phyloP scores from a whole-genome alignment of 1,140 invertebrate species.

The Latrodectus geometricus region DNA sequence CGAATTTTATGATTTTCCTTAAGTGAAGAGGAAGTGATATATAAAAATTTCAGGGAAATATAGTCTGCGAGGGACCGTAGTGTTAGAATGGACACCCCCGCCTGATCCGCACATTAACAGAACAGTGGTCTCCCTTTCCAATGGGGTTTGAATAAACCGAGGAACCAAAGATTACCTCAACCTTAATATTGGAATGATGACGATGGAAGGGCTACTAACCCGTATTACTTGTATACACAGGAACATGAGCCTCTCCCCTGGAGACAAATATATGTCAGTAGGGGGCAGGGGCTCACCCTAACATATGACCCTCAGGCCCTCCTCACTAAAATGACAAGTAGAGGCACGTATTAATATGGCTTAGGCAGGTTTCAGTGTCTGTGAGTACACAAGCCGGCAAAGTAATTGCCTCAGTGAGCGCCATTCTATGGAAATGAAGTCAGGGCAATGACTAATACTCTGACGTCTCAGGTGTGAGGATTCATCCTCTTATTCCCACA shows the following conservation, averaged over 20 bases:
- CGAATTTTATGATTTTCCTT: constrained; percentile 4
- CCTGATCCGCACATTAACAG: constrained; percentile 50
- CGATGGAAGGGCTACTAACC: constrained; percentile 46
- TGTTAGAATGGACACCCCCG: constrained; percentile 22
- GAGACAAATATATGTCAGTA: constrained; percentile 61
- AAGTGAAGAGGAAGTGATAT: constrained; percentile 24
- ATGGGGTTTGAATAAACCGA: constrained; percentile 48
- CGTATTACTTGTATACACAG: constrained; percentile 61
- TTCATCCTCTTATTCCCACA: background rate
- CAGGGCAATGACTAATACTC: constrained; percentile 40
- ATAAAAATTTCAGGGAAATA: constrained; percentile 51
- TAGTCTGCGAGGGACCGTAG: constrained; percentile 21
- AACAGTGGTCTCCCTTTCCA: constrained; percentile 13
- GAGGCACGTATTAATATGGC: constrained; percentile 62
- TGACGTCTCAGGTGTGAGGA: constrained; percentile 46
- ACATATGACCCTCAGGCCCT: constrained; percentile 57
- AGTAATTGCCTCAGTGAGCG: constrained; percentile 56
- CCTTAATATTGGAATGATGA: constrained; percentile 61
- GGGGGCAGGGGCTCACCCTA: constrained; percentile 53
- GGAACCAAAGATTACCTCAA: constrained; percentile 38
- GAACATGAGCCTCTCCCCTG: constrained; percentile 47
- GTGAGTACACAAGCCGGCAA: constrained; percentile 51
- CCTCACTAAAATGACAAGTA: constrained; percentile 57
- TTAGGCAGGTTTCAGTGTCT: constrained; percentile 44
- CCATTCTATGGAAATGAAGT: constrained; percentile 60